phyloP scores from a whole-genome alignment of 2,888 invertebrate genomes.

The Nebria salina region DNA sequence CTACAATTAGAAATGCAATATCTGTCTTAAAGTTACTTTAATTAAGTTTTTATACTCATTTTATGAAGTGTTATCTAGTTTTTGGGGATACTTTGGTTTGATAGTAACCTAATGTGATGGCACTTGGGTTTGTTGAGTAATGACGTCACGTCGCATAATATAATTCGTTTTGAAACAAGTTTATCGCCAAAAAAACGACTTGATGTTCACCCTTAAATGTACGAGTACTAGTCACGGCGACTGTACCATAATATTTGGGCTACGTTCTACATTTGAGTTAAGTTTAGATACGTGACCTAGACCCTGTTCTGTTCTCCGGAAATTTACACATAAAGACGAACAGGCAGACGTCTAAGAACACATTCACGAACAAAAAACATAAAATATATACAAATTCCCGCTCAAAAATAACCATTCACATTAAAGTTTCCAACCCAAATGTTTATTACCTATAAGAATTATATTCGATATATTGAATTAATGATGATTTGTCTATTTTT shows the following conservation, averaged over 20 bases:
- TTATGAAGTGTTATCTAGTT: too few relatives aligned
- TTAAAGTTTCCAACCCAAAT: too few relatives aligned
- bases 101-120: too few relatives aligned
- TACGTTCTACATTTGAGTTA: background rate
- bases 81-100: too few relatives aligned
- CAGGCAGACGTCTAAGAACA: background rate
- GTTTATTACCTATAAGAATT: too few relatives aligned
- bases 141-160: too few relatives aligned
- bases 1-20: too few relatives aligned
- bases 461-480: too few relatives aligned
- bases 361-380: background rate
- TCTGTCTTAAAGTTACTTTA: too few relatives aligned
- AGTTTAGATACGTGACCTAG: conserved; percentile 1
- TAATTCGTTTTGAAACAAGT: too few relatives aligned
- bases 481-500: conserved; percentile 49
- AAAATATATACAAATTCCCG: background rate
- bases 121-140: too few relatives aligned
- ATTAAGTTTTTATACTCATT: too few relatives aligned
- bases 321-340: background rate
- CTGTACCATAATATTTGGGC: background rate
- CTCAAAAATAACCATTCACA: background rate
- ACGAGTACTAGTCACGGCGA: background rate
- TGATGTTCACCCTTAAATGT: background rate
- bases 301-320: background rate
- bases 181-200: background rate